Conservation (phyloP, 2,888 invertebrate genomes). For the Sphaerophoria taeniata region DNA sequence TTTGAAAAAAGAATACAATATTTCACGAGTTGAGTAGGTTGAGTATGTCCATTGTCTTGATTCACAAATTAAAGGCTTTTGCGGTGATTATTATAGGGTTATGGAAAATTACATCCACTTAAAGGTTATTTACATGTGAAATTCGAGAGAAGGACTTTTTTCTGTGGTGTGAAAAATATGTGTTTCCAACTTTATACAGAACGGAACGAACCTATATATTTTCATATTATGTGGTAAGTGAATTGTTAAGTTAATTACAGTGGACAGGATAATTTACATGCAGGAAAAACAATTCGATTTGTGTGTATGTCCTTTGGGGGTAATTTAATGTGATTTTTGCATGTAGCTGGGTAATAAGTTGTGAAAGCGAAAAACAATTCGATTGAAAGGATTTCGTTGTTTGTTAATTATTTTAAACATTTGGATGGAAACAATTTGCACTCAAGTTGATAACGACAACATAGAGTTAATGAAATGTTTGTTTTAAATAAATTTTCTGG, state of each 20-base stretch:
- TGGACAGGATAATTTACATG: not conserved
- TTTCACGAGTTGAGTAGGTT: constrained; percentile 23
- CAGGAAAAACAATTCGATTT: not conserved
- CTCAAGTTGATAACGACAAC: too few species aligned
- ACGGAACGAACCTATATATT: too few species aligned
- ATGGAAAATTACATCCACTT: constrained; percentile 32
- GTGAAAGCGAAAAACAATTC: not conserved
- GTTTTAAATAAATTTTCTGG: too few species aligned
- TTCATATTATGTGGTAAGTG: too few species aligned
- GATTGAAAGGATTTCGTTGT: too few species aligned
- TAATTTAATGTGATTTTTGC: constrained; percentile 5
- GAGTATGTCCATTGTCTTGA: constrained; percentile 7
- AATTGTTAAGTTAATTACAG: not conserved
- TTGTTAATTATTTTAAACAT: too few species aligned
- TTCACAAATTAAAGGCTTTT: not conserved
- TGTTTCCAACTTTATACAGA: too few species aligned
- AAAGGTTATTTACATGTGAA: not conserved
- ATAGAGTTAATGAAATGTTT: too few species aligned
- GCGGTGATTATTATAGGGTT: constrained; percentile 3
- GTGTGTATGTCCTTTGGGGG: not conserved
- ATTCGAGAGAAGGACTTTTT: not conserved
- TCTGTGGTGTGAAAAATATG: too few species aligned
- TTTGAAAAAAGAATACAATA: not conserved
- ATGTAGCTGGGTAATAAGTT: not conserved
- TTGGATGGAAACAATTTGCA: too few species aligned